phyloP scores from a whole-genome alignment of 2,113 vertebrate species.

The Microtus pennsylvanicus region DNA sequence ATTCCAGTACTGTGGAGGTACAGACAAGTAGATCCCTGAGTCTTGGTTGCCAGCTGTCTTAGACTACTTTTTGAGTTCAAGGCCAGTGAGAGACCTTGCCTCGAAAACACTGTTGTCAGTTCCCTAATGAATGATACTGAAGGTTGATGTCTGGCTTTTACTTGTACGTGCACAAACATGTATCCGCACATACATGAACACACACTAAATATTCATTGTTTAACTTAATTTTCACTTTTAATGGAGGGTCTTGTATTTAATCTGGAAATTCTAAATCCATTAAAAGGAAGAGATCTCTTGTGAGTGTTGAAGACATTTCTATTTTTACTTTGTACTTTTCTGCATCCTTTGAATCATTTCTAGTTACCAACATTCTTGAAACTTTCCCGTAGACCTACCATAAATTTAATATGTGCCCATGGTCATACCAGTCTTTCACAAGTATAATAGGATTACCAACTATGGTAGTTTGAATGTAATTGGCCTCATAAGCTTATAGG shows the following conservation, averaged over 20 bases:
- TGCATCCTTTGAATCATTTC: slow-evolving; percentile 12
- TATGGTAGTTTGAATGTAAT: not conserved
- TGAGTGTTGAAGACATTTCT: not conserved
- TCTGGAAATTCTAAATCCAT: not conserved
- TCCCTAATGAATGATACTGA: not conserved
- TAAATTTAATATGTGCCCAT: not conserved
- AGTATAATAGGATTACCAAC: not conserved
- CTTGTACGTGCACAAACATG: not conserved
- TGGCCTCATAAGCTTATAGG: not conserved
- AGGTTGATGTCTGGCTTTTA: not conserved
- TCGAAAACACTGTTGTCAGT: not conserved
- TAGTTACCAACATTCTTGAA: slow-evolving; percentile 10
- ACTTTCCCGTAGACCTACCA: not conserved
- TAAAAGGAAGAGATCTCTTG: slow-evolving; percentile 18
- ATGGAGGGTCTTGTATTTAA: not conserved
- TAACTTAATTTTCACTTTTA: slow-evolving; percentile 43
- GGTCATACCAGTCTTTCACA: slow-evolving; percentile 4
- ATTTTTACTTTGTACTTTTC: not conserved
- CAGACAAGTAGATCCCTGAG: not conserved
- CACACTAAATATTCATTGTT: not conserved
- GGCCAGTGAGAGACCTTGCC: not conserved
- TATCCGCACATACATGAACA: not conserved
- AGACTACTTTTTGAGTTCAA: not conserved
- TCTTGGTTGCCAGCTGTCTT: not conserved
- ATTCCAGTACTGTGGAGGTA: not conserved